Conservation (phyloP, 2,888 invertebrate genomes). For the Drosophila mimica region DNA sequence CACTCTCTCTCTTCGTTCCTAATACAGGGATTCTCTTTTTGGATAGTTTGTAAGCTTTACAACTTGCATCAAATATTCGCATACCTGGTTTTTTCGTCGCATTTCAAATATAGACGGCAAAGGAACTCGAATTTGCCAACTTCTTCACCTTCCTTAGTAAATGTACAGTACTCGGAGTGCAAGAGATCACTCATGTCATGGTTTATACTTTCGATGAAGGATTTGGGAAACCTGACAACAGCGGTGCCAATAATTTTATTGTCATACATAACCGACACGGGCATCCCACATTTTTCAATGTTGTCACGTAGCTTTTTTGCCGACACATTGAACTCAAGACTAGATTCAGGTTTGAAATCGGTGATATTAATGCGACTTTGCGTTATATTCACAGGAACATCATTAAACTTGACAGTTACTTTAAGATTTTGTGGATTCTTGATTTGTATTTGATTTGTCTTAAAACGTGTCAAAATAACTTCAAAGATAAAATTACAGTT, state of each 20-base stretch:
- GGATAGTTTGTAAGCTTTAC: no score
- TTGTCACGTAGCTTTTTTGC: conserved; percentile 49
- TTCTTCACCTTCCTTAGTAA: conserved; percentile 28
- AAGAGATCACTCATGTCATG: conserved; percentile 56
- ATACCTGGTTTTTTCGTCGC: conserved; percentile 38
- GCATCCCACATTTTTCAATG: conserved; percentile 63
- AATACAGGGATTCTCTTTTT: background rate
- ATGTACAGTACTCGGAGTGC: conserved; percentile 50
- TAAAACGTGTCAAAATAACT: conserved; percentile 63
- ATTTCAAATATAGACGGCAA: conserved; percentile 67
- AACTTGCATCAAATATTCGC: background rate
- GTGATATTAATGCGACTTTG: conserved; percentile 75
- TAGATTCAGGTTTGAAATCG: conserved; percentile 72
- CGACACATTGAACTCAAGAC: conserved; percentile 51
- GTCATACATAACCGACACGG: conserved; percentile 58
- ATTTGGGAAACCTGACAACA: conserved; percentile 53
- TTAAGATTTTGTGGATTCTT: conserved; percentile 47
- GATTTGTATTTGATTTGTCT: conserved; percentile 36
- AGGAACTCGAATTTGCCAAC: conserved; percentile 67
- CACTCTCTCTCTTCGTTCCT: conserved; percentile 15
- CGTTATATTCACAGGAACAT: conserved; percentile 56
- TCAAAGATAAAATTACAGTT: conserved; percentile 66
- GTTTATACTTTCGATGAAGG: conserved; percentile 57
- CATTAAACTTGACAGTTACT: conserved; percentile 61
- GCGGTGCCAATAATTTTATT: conserved; percentile 53